Percentiles rank a stretch among this genome's conserved stretches.
Evolutionary conservation across 2,113 vertebrate genomes (phyloP).

Genomic region (Sterrhoptilus dennistouni): DNA sequence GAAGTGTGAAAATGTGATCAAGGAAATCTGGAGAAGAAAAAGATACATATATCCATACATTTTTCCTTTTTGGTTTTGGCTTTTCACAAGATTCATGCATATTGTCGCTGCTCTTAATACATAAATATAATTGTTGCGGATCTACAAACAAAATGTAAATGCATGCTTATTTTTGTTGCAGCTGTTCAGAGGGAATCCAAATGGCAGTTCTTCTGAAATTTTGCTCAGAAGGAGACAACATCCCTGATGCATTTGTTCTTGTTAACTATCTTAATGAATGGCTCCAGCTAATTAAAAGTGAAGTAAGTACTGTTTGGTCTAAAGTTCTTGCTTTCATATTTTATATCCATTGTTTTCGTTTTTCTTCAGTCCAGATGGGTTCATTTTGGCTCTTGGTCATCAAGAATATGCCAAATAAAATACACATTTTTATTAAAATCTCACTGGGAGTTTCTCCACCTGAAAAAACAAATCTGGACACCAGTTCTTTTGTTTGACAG

Average conservation of each 20-base stretch:
- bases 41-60: not conserved
- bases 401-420: not conserved
- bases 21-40: not conserved
- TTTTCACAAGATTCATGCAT: not conserved
- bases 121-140: not conserved
- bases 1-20: not conserved
- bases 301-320: slow-evolving; percentile 76
- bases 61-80: not conserved
- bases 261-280: slow-evolving; percentile 89
- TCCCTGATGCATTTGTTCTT: slow-evolving; percentile 89
- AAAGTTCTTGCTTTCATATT: not conserved
- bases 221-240: slow-evolving; percentile 96
- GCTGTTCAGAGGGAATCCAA: slow-evolving; percentile 84
- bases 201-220: slow-evolving; percentile 90
- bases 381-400: not conserved
- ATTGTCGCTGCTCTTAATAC: not conserved
- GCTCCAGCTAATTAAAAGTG: slow-evolving; percentile 84
- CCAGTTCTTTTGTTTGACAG: not conserved
- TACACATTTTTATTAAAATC: not conserved
- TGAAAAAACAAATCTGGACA: not conserved
- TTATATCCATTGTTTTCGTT: not conserved
- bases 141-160: not conserved
- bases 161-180: slow-evolving; percentile 46
- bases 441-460: not conserved
- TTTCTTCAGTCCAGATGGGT: not conserved